Conservation (phyloP, 2,113 vertebrate species). For the Tachuris rubrigastra region DNA sequence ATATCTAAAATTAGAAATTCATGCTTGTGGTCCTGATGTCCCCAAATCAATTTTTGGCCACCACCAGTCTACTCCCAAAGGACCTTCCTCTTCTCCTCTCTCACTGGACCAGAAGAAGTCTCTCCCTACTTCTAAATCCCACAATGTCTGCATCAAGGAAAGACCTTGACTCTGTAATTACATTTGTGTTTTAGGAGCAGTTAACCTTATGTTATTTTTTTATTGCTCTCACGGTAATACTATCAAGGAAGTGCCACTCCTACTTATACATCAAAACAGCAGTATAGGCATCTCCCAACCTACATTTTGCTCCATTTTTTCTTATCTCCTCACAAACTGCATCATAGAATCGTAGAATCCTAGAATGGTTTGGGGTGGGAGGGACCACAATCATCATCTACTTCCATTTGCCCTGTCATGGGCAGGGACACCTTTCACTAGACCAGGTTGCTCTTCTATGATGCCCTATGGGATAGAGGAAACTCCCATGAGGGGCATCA, state of each 20-base stretch:
- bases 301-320: not conserved
- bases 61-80: not conserved
- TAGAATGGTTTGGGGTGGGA: not conserved
- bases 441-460: not conserved
- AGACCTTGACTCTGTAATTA: not conserved
- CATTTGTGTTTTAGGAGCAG: accelerated
- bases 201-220: not conserved
- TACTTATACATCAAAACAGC: not conserved
- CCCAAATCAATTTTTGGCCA: not conserved
- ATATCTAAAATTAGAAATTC: not conserved
- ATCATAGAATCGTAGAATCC: not conserved
- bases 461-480: not conserved
- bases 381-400: not conserved
- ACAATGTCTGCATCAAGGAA: not conserved
- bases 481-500: not conserved
- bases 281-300: not conserved
- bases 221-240: not conserved
- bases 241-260: not conserved
- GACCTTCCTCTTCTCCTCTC: not conserved
- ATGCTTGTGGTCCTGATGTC: not conserved
- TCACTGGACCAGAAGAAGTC: not conserved
- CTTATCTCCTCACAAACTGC: not conserved
- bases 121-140: not conserved
- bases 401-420: not conserved
- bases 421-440: not conserved